These are phyloP conservation scores for Oligia strigilis DNA, from an alignment of 2,888 invertebrate species.

Conservation along the genomic window DNA sequence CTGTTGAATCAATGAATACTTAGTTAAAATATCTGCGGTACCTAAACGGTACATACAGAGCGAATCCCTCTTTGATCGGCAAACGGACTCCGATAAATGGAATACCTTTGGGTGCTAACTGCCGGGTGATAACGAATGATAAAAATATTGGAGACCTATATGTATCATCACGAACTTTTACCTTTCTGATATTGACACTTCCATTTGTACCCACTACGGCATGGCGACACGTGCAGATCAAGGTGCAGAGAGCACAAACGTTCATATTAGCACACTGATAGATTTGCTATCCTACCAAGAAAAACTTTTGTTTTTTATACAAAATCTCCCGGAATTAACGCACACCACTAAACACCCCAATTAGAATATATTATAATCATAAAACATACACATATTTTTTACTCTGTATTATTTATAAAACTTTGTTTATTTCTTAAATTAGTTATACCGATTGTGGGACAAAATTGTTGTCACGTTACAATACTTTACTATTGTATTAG, in stretches of 20 bases:
- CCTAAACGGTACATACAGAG: slow-evolving; percentile 37
- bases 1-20: slow-evolving; percentile 22
- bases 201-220: slow-evolving; percentile 24
- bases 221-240: slow-evolving; percentile 2
- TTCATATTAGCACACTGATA: neutral
- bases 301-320: neutral
- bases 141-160: slow-evolving; percentile 56
- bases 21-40: slow-evolving; percentile 35
- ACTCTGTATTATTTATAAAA: neutral
- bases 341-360: neutral
- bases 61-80: slow-evolving; percentile 36
- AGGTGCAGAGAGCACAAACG: neutral
- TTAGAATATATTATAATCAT: neutral
- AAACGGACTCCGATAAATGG: slow-evolving; percentile 45
- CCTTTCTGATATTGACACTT: slow-evolving; percentile 41
- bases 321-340: too few species aligned
- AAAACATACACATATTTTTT: too few species aligned
- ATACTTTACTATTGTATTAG: neutral
- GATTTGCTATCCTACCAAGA: neutral
- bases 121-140: slow-evolving; percentile 49
- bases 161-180: slow-evolving; percentile 50
- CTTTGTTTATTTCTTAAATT: neutral
- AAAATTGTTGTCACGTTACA: too few species aligned
- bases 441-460: neutral
- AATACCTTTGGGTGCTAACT: slow-evolving; percentile 54